These are phyloP conservation scores for Sebastes steindachneri DNA, from an alignment of 2,797 vertebrate species.

Conservation along the genomic window DNA sequence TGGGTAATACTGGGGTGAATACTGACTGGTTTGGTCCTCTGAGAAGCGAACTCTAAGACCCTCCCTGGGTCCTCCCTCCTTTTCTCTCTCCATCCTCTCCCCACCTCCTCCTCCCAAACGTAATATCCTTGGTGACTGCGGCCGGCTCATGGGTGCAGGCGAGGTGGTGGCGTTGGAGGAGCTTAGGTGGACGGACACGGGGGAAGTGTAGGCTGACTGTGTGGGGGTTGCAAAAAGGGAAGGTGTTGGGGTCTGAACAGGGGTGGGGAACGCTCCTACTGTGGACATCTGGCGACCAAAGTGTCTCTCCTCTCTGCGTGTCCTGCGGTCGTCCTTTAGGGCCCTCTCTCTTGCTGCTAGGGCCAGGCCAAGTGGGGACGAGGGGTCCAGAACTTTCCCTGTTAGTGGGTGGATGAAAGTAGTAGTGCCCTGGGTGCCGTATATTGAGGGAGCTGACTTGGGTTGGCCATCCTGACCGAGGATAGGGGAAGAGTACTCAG, in stretches of 20 bases:
- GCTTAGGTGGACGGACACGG: conserved; percentile 77
- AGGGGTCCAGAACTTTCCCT: conserved; percentile 92
- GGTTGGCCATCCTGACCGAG: conserved; percentile 80
- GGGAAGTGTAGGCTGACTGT: conserved; percentile 79
- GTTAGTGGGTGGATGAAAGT: conserved; percentile 94
- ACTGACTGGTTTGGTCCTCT: conserved; percentile 79
- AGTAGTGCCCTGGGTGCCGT: conserved; percentile 77
- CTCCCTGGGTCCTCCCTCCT: conserved; percentile 73
- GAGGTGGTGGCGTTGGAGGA: conserved; percentile 78
- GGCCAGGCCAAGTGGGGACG: conserved; percentile 90
- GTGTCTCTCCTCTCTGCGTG: conserved; percentile 83
- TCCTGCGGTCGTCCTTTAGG: conserved; percentile 87
- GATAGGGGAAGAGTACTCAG: conserved; percentile 82
- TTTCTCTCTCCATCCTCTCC: conserved; percentile 69
- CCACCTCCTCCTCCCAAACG: conserved; percentile 75
- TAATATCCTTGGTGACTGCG: conserved; percentile 82
- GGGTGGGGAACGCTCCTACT: conserved; percentile 78
- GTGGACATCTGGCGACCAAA: conserved; percentile 84
- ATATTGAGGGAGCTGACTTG: conserved; percentile 78
- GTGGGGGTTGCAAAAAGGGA: conserved; percentile 79
- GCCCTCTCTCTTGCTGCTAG: conserved; percentile 91
- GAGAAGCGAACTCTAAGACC: conserved; percentile 83
- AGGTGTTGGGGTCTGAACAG: conserved; percentile 78
- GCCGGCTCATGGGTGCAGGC: conserved; percentile 79
- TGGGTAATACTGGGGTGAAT: conserved; percentile 72